Evolutionary conservation across 2,888 invertebrate genomes (phyloP).

Genomic region (Muschampia plurimacula): DNA sequence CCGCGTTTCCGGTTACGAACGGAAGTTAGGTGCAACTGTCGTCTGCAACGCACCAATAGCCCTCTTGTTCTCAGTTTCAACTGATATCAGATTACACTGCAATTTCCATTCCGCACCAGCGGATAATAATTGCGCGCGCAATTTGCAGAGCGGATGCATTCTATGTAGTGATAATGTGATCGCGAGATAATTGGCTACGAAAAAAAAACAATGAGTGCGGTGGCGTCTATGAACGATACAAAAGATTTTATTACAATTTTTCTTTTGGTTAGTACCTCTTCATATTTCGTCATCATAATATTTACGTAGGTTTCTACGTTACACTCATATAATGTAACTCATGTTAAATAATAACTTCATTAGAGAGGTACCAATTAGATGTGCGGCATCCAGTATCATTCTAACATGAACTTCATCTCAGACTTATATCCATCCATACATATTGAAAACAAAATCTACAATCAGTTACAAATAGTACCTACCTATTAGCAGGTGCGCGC

Average conservation of each 20-base stretch:
- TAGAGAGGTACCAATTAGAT: too few species aligned
- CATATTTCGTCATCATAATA: too few species aligned
- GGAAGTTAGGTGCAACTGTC: conserved; percentile 79
- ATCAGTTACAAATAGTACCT: too few species aligned
- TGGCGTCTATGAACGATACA: not conserved
- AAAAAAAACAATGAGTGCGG: not conserved
- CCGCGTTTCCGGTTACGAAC: conserved; percentile 70
- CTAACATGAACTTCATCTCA: too few species aligned
- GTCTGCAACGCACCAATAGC: conserved; percentile 71
- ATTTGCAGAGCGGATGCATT: conserved; percentile 30
- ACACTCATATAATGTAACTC: too few species aligned
- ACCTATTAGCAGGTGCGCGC: too few species aligned
- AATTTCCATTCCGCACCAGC: conserved; percentile 26
- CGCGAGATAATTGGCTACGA: not conserved
- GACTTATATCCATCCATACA: too few species aligned
- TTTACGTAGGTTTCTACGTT: too few species aligned
- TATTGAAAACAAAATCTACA: too few species aligned
- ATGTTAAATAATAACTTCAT: too few species aligned
- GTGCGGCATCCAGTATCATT: too few species aligned
- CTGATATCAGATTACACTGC: conserved; percentile 52
- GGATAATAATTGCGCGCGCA: conserved; percentile 34
- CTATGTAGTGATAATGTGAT: conserved; percentile 14
- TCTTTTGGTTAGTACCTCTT: too few species aligned
- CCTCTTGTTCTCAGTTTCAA: conserved; percentile 58
- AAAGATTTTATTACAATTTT: not conserved